Percentiles rank a stretch among this genome's conserved stretches.
Evolutionary conservation across 2,113 vertebrate species (phyloP).

Genomic region (Tricholaema leucomelas): DNA sequence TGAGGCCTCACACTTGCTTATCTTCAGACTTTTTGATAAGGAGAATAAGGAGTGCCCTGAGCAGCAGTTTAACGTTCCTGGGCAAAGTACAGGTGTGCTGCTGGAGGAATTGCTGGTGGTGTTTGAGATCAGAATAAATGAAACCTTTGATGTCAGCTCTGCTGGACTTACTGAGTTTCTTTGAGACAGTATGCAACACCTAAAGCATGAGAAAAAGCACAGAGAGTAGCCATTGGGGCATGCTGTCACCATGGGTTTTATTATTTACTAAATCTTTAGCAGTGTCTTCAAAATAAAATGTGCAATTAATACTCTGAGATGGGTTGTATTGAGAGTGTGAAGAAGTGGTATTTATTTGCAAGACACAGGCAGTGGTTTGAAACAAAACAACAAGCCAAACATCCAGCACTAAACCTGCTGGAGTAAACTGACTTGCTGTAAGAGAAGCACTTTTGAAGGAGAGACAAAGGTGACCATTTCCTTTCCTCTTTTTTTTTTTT

Average conservation of each 20-base stretch:
- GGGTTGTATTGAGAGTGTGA: not conserved
- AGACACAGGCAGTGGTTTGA: not conserved
- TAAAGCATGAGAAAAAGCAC: not conserved
- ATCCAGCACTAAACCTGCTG: not conserved
- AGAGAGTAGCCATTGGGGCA: not conserved
- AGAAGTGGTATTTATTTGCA: not conserved
- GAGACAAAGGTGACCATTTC: not conserved
- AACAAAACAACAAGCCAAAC: not conserved
- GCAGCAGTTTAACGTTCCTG: slow-evolving; percentile 57
- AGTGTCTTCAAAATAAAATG: not conserved
- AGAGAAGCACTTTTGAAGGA: not conserved
- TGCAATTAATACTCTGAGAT: not conserved
- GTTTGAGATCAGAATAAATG: slow-evolving; percentile 21
- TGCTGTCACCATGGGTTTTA: not conserved
- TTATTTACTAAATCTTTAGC: not conserved
- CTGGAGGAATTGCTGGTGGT: not conserved
- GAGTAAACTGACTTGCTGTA: not conserved
- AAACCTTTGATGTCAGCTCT: slow-evolving; percentile 42
- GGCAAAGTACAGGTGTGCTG: slow-evolving; percentile 59
- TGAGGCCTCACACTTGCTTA: slow-evolving; percentile 29
- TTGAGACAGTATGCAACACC: not conserved
- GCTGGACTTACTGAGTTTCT: not conserved
- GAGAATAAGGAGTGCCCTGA: slow-evolving; percentile 37
- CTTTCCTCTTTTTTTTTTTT: not conserved
- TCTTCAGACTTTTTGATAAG: slow-evolving; percentile 38